phyloP scores from a whole-genome alignment of 2,113 vertebrate species.

The Chloropsis cyanopogon region DNA sequence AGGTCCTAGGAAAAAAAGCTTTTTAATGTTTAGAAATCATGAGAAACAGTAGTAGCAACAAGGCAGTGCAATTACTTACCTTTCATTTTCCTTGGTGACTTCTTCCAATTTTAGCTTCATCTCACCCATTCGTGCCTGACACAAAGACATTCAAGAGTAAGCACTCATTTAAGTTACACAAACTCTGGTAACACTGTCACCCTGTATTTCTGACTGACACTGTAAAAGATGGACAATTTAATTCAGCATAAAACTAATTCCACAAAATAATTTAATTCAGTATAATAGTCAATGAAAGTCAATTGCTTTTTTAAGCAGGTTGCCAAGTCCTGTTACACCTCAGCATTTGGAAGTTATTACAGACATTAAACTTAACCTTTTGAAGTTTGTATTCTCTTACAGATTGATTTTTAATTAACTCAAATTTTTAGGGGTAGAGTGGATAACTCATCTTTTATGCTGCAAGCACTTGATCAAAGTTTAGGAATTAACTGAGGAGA shows the following conservation, averaged over 20 bases:
- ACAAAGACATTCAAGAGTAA: neutral
- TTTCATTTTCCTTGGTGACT: conserved; percentile 90
- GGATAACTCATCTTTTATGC: neutral
- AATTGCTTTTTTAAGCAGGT: neutral
- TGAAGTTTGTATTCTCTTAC: neutral
- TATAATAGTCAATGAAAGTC: neutral
- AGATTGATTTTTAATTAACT: neutral
- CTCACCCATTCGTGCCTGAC: conserved; percentile 80
- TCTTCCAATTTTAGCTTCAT: conserved; percentile 83
- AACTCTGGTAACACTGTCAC: neutral
- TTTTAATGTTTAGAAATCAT: neutral
- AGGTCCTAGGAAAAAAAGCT: neutral
- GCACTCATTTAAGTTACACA: neutral
- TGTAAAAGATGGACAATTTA: neutral
- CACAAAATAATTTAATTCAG: neutral
- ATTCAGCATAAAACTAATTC: neutral
- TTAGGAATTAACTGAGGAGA: neutral
- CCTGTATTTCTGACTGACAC: neutral
- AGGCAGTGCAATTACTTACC: conserved; percentile 68
- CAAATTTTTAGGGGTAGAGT: neutral
- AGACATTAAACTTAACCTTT: neutral
- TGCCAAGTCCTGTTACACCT: neutral
- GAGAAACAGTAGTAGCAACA: neutral
- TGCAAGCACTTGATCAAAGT: neutral
- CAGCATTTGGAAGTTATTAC: neutral